Evolutionary conservation across 2,113 vertebrate species (phyloP).

Genomic region (Gorilla gorilla): DNA sequence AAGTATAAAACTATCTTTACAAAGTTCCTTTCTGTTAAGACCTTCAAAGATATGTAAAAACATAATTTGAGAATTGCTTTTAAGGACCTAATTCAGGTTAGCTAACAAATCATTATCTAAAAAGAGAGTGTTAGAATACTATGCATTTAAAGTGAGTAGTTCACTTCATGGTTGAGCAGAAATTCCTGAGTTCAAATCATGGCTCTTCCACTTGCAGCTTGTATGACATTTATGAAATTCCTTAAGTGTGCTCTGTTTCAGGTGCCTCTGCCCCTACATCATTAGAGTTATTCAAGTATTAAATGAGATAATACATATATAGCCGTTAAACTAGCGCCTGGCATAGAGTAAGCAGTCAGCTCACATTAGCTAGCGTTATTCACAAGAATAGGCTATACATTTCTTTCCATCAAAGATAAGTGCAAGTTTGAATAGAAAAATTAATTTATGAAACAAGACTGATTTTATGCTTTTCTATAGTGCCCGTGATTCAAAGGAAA

Average conservation of each 20-base stretch:
- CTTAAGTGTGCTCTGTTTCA: not conserved
- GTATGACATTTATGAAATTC: not conserved
- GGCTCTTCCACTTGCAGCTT: not conserved
- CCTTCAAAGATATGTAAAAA: not conserved
- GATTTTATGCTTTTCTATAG: not conserved
- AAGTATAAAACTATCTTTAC: not conserved
- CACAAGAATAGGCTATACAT: not conserved
- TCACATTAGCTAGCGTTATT: not conserved
- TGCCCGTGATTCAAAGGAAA: not conserved
- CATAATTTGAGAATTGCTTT: not conserved
- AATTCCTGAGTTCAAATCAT: not conserved
- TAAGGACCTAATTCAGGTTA: not conserved
- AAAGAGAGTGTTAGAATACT: not conserved
- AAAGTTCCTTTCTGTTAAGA: not conserved
- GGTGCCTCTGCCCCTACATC: not conserved
- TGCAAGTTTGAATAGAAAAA: not conserved
- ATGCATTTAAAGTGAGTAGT: not conserved
- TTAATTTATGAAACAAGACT: not conserved
- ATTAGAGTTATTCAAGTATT: not conserved
- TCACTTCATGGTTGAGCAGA: not conserved
- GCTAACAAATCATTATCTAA: not conserved
- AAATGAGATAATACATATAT: not conserved
- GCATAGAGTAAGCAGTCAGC: not conserved
- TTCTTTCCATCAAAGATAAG: not conserved
- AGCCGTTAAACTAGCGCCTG: not conserved